Evolutionary conservation across 35 echinoderm and acorn worm species (phyloP), one percentile per base, ranked within the genome.

Genomic region (Holothuria glaberrima): DNA sequence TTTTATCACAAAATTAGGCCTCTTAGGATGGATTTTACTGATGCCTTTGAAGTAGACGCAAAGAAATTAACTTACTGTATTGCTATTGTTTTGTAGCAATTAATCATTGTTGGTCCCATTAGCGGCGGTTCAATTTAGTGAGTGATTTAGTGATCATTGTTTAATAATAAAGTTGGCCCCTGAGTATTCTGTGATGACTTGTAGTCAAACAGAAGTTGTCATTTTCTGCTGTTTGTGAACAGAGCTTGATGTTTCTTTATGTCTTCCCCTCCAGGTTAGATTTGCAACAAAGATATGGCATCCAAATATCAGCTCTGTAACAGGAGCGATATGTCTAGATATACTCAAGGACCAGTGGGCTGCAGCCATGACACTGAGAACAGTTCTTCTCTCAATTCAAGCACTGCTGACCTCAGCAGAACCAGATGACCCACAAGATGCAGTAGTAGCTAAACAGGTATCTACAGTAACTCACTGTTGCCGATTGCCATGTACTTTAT

Each of bases 271-370:
- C 10, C 45, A 99, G 97, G 97, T 99, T 56, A 92, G 75, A 83
- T 99, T 98, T 63, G 75, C 83, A 19, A 99, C 97, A 86, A 99
- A 91, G 68, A 99, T 99, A 7, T 99, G 97, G 97, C 97, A 95
- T 66, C 97, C 97, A 38, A 99, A 99, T 75, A 99, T 98, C 46
- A 99, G 97, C 70, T 99, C 97, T 48, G 93, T 90, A 30, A 99
- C 97, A 21, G 96, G 97, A 5, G 97, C 97, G 30, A 99, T 99
- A 50, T 99, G 97, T 76, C 82, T 95, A 67, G 97, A 99, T 80
- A 99, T 99, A 38, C 59, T 99, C 12, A 94, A 93, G 86, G 97
- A 99, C 83, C 97, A 99, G 70, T 99, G 97, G 97, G 97, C 97
- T 29, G 97, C 97, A 7, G 97, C 97, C 83, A 99, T 99, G 97